Conservation (phyloP, 2,888 invertebrate species). For the Tetramorium bicarinatum region DNA sequence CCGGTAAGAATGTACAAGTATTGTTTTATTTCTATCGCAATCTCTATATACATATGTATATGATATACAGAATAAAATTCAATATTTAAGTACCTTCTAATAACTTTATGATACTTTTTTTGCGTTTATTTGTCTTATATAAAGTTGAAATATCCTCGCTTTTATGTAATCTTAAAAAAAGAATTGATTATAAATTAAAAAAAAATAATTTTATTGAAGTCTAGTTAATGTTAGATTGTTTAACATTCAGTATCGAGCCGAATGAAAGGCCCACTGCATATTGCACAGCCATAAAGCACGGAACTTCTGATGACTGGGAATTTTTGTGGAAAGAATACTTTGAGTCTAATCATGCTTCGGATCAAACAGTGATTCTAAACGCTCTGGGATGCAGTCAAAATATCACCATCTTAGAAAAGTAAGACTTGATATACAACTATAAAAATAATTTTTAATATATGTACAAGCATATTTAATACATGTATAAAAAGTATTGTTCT, state of each 20-base stretch:
- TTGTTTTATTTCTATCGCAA: background rate
- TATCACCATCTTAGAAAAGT: slow-evolving; percentile 86
- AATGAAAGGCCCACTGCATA: slow-evolving; percentile 90
- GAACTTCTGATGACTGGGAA: slow-evolving; percentile 90
- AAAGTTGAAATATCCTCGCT: background rate
- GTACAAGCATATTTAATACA: no score
- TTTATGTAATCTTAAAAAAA: background rate
- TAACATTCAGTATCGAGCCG: slow-evolving; percentile 73
- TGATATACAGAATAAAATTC: background rate
- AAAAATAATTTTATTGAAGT: background rate
- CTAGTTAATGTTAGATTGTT: background rate
- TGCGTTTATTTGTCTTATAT: background rate
- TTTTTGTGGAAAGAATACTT: slow-evolving; percentile 90
- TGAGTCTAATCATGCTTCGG: slow-evolving; percentile 88
- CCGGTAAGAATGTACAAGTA: slow-evolving; percentile 55
- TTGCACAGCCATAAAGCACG: slow-evolving; percentile 89
- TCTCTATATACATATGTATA: background rate
- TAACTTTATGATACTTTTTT: background rate
- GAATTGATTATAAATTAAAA: background rate
- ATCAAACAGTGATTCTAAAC: slow-evolving; percentile 88
- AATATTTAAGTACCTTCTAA: background rate
- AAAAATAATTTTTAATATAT: background rate
- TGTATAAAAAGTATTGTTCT: background rate
- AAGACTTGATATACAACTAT: slow-evolving; percentile 36
- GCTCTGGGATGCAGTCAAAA: slow-evolving; percentile 88